These are phyloP conservation scores for Monomorium pharaonis DNA, from an alignment of 1,140 invertebrate species.

Conservation along the genomic window DNA sequence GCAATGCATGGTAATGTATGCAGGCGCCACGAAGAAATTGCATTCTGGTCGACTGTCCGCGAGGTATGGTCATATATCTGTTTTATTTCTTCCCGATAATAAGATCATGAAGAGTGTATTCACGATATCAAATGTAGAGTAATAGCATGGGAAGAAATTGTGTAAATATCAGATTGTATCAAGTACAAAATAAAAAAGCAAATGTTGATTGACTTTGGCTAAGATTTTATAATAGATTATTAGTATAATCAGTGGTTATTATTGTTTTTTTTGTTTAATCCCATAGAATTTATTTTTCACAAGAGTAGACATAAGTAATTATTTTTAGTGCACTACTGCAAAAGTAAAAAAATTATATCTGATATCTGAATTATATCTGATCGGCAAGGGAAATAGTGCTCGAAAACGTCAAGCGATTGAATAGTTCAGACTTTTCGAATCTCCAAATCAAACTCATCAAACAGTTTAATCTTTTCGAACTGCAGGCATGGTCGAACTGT, in stretches of 20 bases:
- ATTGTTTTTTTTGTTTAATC: background rate
- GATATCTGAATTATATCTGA: background rate
- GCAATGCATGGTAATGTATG: slow-evolving; percentile 68
- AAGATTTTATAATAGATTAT: background rate
- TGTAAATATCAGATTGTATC: background rate
- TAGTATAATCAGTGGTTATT: background rate
- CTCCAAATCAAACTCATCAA: too few relatives aligned
- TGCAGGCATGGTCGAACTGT: too few relatives aligned
- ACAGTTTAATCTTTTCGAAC: too few relatives aligned
- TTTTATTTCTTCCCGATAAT: slow-evolving; percentile 60
- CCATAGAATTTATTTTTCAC: background rate
- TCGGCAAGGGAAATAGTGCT: background rate
- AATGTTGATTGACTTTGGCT: background rate
- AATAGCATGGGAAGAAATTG: background rate
- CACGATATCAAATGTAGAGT: slow-evolving; percentile 50
- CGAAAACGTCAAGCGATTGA: too few relatives aligned
- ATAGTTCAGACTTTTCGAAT: too few relatives aligned
- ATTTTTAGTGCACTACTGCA: background rate
- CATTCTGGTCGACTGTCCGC: slow-evolving; percentile 32
- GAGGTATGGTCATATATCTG: background rate
- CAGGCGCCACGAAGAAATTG: slow-evolving; percentile 70
- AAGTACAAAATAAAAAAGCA: background rate
- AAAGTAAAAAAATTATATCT: background rate
- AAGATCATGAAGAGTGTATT: slow-evolving; percentile 42
- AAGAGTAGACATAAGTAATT: background rate